A percentile compares a stretch with the other conserved stretches of the same genome.
These are phyloP conservation scores for Plotosus lineatus DNA, from an alignment of 2,113 vertebrate species.

Conservation along the genomic window DNA sequence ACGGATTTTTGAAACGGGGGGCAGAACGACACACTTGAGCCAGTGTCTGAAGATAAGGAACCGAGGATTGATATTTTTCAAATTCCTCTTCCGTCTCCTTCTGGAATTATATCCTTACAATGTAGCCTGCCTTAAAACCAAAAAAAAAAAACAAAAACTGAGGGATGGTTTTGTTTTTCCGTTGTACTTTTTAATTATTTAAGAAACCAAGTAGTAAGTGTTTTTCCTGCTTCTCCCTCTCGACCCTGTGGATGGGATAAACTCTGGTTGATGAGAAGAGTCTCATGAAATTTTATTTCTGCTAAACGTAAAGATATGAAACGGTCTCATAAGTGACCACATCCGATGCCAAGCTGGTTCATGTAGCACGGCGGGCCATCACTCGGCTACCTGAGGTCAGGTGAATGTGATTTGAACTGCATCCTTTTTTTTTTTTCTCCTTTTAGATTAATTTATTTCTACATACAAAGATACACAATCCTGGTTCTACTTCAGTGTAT, in stretches of 20 bases:
- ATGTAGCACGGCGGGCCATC: not conserved
- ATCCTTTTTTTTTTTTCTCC: not conserved
- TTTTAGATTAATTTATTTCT: not conserved
- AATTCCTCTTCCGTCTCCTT: slow-evolving; percentile 39
- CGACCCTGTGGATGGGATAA: not conserved
- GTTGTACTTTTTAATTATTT: slow-evolving; percentile 57
- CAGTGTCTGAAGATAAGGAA: slow-evolving; percentile 38
- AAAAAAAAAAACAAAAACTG: slow-evolving; percentile 53
- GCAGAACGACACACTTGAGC: slow-evolving; percentile 39
- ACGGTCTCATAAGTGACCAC: not conserved
- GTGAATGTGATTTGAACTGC: not conserved
- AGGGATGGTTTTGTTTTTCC: slow-evolving; percentile 53
- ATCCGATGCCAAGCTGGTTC: not conserved
- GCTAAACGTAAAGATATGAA: too few relatives aligned
- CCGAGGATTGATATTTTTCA: slow-evolving; percentile 49
- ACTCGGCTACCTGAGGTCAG: not conserved
- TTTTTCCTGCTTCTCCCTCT: slow-evolving; percentile 55
- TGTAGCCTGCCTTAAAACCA: slow-evolving; percentile 74
- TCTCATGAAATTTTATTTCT: not conserved
- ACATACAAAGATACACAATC: not conserved
- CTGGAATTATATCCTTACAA: slow-evolving; percentile 41
- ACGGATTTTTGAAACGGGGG: not conserved
- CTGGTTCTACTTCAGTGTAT: not conserved
- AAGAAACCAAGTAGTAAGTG: slow-evolving; percentile 49
- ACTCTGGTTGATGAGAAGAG: not conserved